Percentiles rank a stretch among this genome's conserved stretches.
Evolutionary conservation across 1,140 invertebrate species (phyloP).

Genomic region (Heliothis virescens): DNA sequence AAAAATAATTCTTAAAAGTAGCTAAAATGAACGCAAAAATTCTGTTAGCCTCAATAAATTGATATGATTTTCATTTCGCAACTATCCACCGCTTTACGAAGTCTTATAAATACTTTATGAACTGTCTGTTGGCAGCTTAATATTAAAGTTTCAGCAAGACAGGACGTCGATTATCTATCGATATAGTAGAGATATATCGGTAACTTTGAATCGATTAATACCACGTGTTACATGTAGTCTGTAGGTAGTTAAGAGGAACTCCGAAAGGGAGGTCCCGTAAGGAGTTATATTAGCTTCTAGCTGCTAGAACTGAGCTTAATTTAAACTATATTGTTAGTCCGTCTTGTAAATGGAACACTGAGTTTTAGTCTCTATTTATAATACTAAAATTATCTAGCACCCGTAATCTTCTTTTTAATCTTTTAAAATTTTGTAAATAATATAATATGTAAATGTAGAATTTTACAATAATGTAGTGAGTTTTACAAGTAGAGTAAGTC

Average conservation of each 20-base stretch:
- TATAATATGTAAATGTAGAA: too few relatives aligned
- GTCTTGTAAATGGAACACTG: not conserved
- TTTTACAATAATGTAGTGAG: too few relatives aligned
- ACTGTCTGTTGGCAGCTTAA: not conserved
- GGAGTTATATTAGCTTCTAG: slow-evolving; percentile 24
- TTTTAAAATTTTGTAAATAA: too few relatives aligned
- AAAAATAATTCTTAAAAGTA: too few relatives aligned
- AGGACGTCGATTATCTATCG: slow-evolving; percentile 19
- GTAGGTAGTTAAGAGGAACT: slow-evolving; percentile 25
- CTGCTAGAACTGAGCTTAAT: not conserved
- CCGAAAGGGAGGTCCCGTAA: slow-evolving; percentile 12
- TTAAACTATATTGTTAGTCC: not conserved
- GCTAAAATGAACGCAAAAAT: not conserved
- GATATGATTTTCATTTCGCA: not conserved
- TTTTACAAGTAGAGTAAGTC: not conserved
- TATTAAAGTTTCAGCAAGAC: slow-evolving; percentile 13
- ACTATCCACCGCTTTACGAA: not conserved
- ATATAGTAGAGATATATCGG: slow-evolving; percentile 1
- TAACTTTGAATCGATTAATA: slow-evolving; percentile 36
- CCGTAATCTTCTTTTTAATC: too few relatives aligned
- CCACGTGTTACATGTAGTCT: slow-evolving; percentile 25
- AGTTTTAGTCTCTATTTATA: too few relatives aligned
- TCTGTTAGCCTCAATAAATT: not conserved
- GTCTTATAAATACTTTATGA: slow-evolving; percentile 1
- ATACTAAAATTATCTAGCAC: too few relatives aligned